These are phyloP conservation scores for Hololepta plana DNA, from an alignment of 2,888 invertebrate genomes.

Conservation along the genomic window DNA sequence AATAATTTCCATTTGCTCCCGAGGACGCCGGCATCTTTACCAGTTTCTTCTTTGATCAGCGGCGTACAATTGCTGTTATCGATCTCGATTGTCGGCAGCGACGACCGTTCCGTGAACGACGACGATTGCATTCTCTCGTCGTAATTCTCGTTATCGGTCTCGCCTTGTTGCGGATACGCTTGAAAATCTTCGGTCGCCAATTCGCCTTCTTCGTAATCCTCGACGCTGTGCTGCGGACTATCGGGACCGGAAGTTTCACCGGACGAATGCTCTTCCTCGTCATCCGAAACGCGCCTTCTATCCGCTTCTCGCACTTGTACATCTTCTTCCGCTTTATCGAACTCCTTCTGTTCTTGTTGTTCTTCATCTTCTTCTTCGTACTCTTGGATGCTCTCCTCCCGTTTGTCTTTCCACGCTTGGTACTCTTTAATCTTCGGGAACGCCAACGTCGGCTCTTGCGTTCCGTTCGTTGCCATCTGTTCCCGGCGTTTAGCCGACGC, in stretches of 20 bases:
- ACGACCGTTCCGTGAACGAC: constrained; percentile 50
- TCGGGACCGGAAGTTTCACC: constrained; percentile 83
- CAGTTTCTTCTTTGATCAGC: constrained; percentile 18
- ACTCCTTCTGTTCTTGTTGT: neutral
- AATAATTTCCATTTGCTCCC: constrained; percentile 83
- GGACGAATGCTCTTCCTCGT: constrained; percentile 45
- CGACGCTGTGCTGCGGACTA: constrained; percentile 59
- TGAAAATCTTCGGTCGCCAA: constrained; percentile 32
- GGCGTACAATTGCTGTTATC: constrained; percentile 23
- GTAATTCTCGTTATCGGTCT: neutral
- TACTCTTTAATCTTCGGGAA: constrained; percentile 29
- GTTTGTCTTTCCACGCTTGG: constrained; percentile 24
- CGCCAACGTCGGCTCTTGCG: neutral
- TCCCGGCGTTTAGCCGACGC: constrained; percentile 22
- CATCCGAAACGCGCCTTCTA: constrained; percentile 13
- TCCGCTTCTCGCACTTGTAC: constrained; percentile 18
- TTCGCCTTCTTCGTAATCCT: constrained; percentile 50
- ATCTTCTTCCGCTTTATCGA: constrained; percentile 9
- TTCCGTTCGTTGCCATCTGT: constrained; percentile 5
- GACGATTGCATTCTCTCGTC: constrained; percentile 14
- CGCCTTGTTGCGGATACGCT: constrained; percentile 1
- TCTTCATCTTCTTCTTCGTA: constrained; percentile 7
- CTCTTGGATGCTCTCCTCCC: constrained; percentile 5
- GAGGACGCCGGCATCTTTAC: constrained; percentile 30
- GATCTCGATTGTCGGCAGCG: constrained; percentile 32